Conservation (phyloP, 2,113 vertebrate species). For the Labeo rohita region DNA sequence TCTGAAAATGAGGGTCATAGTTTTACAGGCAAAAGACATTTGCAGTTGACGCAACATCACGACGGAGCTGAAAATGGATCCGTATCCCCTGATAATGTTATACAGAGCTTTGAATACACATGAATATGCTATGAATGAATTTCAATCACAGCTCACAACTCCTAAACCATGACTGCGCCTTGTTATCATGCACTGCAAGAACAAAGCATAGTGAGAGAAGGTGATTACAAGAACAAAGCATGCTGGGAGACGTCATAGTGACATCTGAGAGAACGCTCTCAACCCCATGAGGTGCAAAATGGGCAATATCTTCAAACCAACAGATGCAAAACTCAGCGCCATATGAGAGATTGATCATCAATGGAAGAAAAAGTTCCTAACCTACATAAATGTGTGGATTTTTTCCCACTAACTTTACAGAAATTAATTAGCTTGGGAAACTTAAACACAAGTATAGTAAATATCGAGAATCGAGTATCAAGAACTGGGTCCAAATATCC, state of each 20-base stretch:
- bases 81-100: constrained; percentile 2
- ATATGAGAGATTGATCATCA: constrained; percentile 2
- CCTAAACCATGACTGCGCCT: neutral
- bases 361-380: neutral
- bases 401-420: neutral
- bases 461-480: neutral
- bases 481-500: neutral
- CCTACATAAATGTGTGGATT: neutral
- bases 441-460: neutral
- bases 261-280: neutral
- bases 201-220: constrained; percentile 10
- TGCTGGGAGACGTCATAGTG: neutral
- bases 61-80: neutral
- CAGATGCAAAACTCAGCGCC: constrained; percentile 3
- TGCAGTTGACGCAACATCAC: neutral
- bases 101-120: constrained; percentile 7
- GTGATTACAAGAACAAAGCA: constrained; percentile 19
- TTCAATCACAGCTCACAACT: neutral
- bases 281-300: constrained; percentile 39
- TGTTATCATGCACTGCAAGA: constrained; percentile 3
- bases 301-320: constrained; percentile 37
- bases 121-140: constrained; percentile 20
- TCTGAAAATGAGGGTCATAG: constrained; percentile 17
- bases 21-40: constrained; percentile 20
- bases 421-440: neutral